A percentile compares a stretch with the other conserved stretches of the same genome.
These are phyloP conservation scores for Heterocephalus glaber DNA, from an alignment of 2,113 vertebrate species.

Conservation along the genomic window DNA sequence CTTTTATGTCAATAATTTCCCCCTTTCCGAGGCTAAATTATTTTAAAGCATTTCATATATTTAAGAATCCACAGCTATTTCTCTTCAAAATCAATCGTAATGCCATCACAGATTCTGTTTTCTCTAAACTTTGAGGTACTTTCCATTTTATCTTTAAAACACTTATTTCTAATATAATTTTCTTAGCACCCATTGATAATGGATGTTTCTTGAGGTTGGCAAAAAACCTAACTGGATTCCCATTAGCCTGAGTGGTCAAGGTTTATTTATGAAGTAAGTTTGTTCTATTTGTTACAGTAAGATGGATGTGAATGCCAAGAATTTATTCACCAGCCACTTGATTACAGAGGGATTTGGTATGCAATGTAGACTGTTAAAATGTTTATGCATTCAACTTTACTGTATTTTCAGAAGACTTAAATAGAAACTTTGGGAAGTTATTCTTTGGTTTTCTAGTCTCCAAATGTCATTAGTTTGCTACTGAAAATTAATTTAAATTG, in stretches of 20 bases:
- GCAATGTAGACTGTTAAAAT: constrained; percentile 71
- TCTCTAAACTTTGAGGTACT: constrained; percentile 67
- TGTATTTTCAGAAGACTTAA: constrained; percentile 71
- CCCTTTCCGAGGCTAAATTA: constrained; percentile 56
- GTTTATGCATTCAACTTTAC: constrained; percentile 75
- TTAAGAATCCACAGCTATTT: constrained; percentile 64
- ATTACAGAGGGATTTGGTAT: constrained; percentile 74
- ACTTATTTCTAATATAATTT: constrained; percentile 74
- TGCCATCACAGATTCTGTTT: constrained; percentile 64
- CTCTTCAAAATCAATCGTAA: constrained; percentile 75
- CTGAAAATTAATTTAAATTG: constrained; percentile 79
- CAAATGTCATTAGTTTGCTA: constrained; percentile 70
- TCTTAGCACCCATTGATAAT: constrained; percentile 68
- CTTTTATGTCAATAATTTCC: constrained; percentile 65
- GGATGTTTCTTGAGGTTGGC: constrained; percentile 70
- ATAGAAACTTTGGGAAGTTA: constrained; percentile 65
- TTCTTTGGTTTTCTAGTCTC: constrained; percentile 64
- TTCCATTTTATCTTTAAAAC: constrained; percentile 66
- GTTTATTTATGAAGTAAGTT: constrained; percentile 77
- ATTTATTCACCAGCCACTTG: constrained; percentile 76
- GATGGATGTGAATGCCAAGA: constrained; percentile 68
- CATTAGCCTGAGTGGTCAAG: constrained; percentile 74
- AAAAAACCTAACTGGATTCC: constrained; percentile 72
- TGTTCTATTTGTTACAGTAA: constrained; percentile 77
- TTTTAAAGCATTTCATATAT: constrained; percentile 63